These are phyloP conservation scores for Platyscapa corneri DNA, from an alignment of 1,140 invertebrate genomes.

Conservation along the genomic window DNA sequence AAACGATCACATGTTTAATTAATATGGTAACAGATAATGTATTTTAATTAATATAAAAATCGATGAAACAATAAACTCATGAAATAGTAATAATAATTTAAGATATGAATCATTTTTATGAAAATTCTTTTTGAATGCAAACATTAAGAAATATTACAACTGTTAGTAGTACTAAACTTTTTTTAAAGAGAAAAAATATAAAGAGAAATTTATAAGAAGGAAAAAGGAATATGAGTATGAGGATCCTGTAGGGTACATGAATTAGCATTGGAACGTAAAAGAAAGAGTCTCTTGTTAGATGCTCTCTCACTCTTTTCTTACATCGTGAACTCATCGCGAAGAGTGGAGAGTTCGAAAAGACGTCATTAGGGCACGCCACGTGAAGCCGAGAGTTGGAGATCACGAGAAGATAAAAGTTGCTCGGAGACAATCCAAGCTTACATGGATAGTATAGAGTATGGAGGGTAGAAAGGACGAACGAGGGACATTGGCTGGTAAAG, in stretches of 20 bases:
- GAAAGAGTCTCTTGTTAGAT: constrained; percentile 64
- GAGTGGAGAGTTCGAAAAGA: constrained; percentile 63
- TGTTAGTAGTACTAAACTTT: too few relatives aligned
- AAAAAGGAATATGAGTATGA: constrained; percentile 18
- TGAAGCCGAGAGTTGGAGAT: constrained; percentile 69
- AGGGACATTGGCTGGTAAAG: constrained; percentile 48
- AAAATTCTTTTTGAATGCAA: too few relatives aligned
- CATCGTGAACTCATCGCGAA: constrained; percentile 22
- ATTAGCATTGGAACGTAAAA: constrained; percentile 72
- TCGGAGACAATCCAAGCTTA: neutral
- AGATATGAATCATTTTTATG: neutral
- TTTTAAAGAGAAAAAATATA: neutral
- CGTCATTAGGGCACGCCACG: constrained; percentile 73
- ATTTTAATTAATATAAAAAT: neutral
- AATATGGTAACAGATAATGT: neutral
- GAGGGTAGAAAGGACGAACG: neutral
- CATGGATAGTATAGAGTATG: neutral
- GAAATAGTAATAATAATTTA: neutral
- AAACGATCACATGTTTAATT: neutral
- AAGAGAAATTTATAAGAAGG: neutral
- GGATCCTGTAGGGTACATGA: constrained; percentile 53
- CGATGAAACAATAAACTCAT: neutral
- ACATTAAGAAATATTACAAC: too few relatives aligned
- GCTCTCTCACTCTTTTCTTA: constrained; percentile 52
- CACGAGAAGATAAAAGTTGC: constrained; percentile 63